These are phyloP conservation scores for Norana najaformis DNA, from an alignment of 2,888 invertebrate species.

Conservation along the genomic window DNA sequence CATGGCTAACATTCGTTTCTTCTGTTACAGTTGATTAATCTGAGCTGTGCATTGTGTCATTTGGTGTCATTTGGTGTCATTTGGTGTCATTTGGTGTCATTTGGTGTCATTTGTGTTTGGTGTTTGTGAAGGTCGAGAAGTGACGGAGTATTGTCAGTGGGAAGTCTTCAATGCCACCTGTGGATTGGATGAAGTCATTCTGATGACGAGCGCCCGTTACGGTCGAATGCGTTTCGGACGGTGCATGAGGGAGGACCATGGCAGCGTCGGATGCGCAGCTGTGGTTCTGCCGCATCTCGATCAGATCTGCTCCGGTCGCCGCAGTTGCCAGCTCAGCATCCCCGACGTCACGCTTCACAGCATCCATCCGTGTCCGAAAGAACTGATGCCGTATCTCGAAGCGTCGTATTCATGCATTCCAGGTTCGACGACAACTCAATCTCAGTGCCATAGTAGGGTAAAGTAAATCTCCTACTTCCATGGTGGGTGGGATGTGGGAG, in stretches of 20 bases:
- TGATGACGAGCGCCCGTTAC: slow-evolving; percentile 37
- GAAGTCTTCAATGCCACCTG: slow-evolving; percentile 38
- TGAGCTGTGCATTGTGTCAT: not conserved
- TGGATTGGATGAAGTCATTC: slow-evolving; percentile 30
- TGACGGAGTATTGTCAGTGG: slow-evolving; percentile 38
- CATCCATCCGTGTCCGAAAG: slow-evolving; percentile 37
- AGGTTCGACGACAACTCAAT: slow-evolving; percentile 33
- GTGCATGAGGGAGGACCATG: slow-evolving; percentile 39
- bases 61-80: too few species aligned
- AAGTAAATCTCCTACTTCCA: too few species aligned
- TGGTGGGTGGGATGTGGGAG: too few species aligned
- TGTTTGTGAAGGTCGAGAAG: not conserved
- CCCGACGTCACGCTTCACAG: slow-evolving; percentile 38
- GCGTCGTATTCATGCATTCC: slow-evolving; percentile 35
- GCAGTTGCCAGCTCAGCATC: slow-evolving; percentile 30
- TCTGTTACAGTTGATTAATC: not conserved
- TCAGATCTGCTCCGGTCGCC: slow-evolving; percentile 34
- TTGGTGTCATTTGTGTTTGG: too few species aligned
- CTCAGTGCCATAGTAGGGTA: not conserved
- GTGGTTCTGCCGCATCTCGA: slow-evolving; percentile 35
- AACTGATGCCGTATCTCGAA: slow-evolving; percentile 40
- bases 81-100: too few species aligned
- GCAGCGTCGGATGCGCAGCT: slow-evolving; percentile 37
- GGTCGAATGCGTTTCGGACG: slow-evolving; percentile 38
- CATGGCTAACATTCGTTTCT: too few species aligned